Base-by-base conservation (phyloP, 2,113 vertebrate genomes). In the Tenebrosternarchus preto region DNA sequence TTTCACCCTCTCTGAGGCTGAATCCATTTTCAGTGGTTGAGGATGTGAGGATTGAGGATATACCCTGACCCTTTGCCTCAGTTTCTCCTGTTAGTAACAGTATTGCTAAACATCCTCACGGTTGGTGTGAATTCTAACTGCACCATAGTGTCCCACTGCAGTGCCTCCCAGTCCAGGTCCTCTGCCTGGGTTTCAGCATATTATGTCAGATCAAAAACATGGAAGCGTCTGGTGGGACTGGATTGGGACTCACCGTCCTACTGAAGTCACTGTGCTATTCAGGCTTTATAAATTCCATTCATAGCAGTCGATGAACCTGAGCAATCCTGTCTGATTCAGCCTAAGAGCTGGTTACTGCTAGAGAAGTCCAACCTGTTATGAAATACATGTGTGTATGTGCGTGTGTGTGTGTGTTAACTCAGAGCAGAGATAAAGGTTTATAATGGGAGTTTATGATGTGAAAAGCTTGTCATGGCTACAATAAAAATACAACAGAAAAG, bases 311-410 rank as follows among this genome's bases (percentile, higher is more conserved):
- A 4, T 22, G 64, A 39, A 22, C 19, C 64, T 20, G 36, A 68
- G 20, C 64, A 20, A 39, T 9, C 31, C 67, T 6, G 56, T 43
- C 31, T 22, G 64, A 78, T 8, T 25, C 56, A 71, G 46, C 7
- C 67, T 71, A 43, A 71, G 19, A 43, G 53, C 24, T 61, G 66
- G 61, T 71, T 71, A 78, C 36, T 60, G 67, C 57, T 60, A 36
- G 24, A 39, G 66, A n/a, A 61, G 70, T 78, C 66, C 71, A 78
- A 78, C 24, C 55, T 71, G 56, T 71, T 78, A 78, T 50, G 66
- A 61, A 56, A 61, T 27, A 25, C 3, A 19, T 57, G 55, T 22
- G 43, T 46, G 43, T 46, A 9, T 46, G 43, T 46, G 43, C 11
- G 43, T 46, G 43, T 46, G 43, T 50, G 43, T 50, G 43, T 50